Evolutionary conservation across 2,797 vertebrate species (phyloP).

Genomic region (Epinephelus coioides): DNA sequence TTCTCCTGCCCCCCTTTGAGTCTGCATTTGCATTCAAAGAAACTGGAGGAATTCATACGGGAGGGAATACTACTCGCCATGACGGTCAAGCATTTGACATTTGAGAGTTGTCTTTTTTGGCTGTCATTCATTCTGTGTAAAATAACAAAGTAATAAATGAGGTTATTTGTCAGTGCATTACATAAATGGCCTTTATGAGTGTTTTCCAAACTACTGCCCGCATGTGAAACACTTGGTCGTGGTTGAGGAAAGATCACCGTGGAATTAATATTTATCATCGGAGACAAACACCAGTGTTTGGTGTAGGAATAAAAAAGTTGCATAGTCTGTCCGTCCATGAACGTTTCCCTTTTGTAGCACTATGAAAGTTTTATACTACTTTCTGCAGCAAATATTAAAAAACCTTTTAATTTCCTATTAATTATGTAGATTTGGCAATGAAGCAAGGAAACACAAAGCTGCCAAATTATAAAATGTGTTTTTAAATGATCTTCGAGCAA

Average conservation of each 20-base stretch:
- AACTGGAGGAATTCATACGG: neutral
- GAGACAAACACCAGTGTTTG: neutral
- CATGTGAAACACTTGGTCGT: neutral
- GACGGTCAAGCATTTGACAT: conserved; percentile 7
- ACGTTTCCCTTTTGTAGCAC: neutral
- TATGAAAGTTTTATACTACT: neutral
- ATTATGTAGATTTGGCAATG: conserved; percentile 9
- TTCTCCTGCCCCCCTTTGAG: neutral
- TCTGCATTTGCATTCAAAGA: conserved; percentile 27
- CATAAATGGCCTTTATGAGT: neutral
- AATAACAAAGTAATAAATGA: neutral
- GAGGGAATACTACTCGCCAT: neutral
- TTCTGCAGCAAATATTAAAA: neutral
- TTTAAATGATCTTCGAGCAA: neutral
- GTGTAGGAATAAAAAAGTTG: neutral
- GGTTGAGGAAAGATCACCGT: neutral
- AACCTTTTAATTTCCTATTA: neutral
- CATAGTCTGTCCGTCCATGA: neutral
- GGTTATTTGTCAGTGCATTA: neutral
- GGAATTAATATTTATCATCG: neutral
- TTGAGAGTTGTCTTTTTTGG: neutral
- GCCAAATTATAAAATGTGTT: conserved; percentile 6
- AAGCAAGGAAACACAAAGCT: neutral
- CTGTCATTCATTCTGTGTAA: neutral
- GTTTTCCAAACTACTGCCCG: neutral